These are phyloP conservation scores for Trichopoda pennipes DNA, from an alignment of 2,888 invertebrate species.

Conservation along the genomic window DNA sequence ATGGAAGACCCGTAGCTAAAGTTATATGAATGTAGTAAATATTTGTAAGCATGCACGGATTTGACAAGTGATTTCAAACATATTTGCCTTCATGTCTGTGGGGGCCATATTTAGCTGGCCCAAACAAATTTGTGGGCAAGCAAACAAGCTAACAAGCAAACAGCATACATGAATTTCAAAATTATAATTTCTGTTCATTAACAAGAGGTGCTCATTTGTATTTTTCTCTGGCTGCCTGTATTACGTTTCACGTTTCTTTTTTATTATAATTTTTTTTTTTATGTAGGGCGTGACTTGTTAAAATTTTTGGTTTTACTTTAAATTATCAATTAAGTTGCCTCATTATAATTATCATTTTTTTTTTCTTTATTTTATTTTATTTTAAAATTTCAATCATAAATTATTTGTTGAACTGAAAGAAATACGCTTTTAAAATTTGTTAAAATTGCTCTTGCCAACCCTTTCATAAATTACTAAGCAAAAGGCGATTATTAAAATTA, in stretches of 20 bases:
- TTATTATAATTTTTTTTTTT: not conserved
- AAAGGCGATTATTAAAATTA: too few relatives aligned
- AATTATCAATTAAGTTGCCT: conserved; percentile 54
- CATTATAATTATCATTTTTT: conserved; percentile 14
- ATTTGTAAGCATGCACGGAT: conserved; percentile 60
- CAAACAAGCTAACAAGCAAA: conserved; percentile 1
- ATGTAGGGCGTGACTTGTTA: conserved; percentile 51
- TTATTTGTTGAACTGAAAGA: too few relatives aligned
- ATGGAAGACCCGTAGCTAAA: conserved; percentile 49
- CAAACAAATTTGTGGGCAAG: conserved; percentile 56
- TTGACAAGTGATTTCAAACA: conserved; percentile 71
- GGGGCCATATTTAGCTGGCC: conserved; percentile 56
- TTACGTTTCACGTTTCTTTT: not conserved
- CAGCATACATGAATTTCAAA: conserved; percentile 13
- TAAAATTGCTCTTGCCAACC: too few relatives aligned
- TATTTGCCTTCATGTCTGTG: conserved; percentile 54
- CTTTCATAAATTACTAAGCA: too few relatives aligned
- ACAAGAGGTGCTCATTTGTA: conserved; percentile 6
- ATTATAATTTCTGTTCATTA: conserved; percentile 41
- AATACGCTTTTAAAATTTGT: too few relatives aligned
- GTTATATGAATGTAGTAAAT: conserved; percentile 6
- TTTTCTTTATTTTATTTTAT: too few relatives aligned
- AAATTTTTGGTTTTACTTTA: conserved; percentile 22
- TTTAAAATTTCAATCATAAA: too few relatives aligned
- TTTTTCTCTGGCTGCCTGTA: not conserved